Evolutionary conservation across 2,888 invertebrate genomes (phyloP).

Genomic region (Synanthedon tipuliformis): DNA sequence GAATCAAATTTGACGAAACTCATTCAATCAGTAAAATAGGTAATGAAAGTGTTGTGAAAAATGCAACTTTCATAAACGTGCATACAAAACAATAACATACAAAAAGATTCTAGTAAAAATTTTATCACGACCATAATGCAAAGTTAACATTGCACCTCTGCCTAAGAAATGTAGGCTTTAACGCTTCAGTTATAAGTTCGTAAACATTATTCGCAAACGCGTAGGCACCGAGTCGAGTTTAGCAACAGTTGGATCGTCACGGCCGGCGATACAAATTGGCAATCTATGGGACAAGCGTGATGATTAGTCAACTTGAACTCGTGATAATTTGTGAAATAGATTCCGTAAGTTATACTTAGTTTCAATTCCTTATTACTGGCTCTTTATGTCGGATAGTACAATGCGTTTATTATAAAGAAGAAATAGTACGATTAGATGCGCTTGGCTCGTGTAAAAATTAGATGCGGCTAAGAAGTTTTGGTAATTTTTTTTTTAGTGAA

Average conservation of each 20-base stretch:
- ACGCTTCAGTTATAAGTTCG: neutral
- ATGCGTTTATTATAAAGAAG: neutral
- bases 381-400: neutral
- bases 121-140: neutral
- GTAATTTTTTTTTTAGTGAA: neutral
- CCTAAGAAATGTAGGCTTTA: neutral
- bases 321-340: slow-evolving; percentile 12
- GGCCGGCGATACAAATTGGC: slow-evolving; percentile 7
- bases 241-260: slow-evolving; percentile 6
- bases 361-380: slow-evolving; percentile 2
- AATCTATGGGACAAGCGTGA: slow-evolving; percentile 5
- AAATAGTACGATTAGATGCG: neutral
- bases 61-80: slow-evolving; percentile 6
- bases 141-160: neutral
- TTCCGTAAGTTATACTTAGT: slow-evolving; percentile 14
- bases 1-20: too few species aligned
- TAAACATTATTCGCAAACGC: neutral
- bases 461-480: neutral
- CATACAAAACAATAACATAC: slow-evolving; percentile 1
- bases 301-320: slow-evolving; percentile 4
- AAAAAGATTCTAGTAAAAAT: slow-evolving; percentile 2
- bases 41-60: neutral
- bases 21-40: neutral
- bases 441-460: neutral
- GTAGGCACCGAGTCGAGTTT: neutral